These are phyloP conservation scores for Enteromius paludinosus DNA, from an alignment of 2,797 vertebrate genomes.

Conservation along the genomic window DNA sequence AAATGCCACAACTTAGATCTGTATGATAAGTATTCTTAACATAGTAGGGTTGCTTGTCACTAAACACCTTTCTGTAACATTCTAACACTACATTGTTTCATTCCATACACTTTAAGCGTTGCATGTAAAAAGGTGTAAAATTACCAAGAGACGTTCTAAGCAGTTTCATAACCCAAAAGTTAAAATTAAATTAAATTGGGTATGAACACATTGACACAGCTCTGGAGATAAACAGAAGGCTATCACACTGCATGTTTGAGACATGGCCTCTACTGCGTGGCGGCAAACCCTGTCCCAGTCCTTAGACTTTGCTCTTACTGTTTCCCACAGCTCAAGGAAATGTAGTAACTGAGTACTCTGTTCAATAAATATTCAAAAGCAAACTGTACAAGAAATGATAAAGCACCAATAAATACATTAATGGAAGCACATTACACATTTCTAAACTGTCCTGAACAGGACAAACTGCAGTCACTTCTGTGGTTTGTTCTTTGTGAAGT, in stretches of 20 bases:
- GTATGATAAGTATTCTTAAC: not conserved
- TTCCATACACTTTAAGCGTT: not conserved
- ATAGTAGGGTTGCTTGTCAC: not conserved
- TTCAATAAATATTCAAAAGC: not conserved
- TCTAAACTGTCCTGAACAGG: not conserved
- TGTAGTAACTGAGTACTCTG: not conserved
- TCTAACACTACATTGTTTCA: not conserved
- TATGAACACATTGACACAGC: not conserved
- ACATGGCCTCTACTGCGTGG: not conserved
- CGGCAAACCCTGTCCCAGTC: not conserved
- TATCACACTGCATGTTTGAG: not conserved
- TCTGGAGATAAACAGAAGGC: not conserved
- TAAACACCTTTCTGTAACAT: not conserved
- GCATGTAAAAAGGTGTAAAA: not conserved
- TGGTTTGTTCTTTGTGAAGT: not conserved
- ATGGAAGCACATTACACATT: not conserved
- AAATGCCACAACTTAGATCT: not conserved
- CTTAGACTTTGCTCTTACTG: conserved; percentile 9
- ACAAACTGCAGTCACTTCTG: not conserved
- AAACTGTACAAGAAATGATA: not conserved
- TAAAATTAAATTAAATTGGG: not conserved
- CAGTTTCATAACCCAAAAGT: not conserved
- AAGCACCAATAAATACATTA: not conserved
- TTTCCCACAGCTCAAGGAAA: conserved; percentile 22
- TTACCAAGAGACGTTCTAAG: not conserved